A percentile compares a stretch with the other conserved stretches of the same genome.
phyloP scores from a whole-genome alignment of 2,888 invertebrate species.

The Pharmacophagus antenor region DNA sequence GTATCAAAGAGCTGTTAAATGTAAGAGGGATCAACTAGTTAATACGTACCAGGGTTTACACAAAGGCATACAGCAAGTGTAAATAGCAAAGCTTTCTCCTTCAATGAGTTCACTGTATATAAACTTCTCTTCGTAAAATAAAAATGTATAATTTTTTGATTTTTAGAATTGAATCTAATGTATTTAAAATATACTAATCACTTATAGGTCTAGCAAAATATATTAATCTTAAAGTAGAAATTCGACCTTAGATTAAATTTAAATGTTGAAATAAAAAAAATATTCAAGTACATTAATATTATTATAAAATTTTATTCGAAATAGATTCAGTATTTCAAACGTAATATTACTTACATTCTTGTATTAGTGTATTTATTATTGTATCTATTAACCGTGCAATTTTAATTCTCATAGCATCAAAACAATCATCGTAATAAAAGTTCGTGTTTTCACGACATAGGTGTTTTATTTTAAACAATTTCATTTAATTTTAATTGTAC shows the following conservation, averaged over 20 bases:
- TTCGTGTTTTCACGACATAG: constrained; percentile 27
- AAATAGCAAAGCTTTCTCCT: constrained; percentile 49
- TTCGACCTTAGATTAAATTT: constrained; percentile 8
- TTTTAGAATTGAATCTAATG: not conserved
- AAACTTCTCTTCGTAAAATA: constrained; percentile 24
- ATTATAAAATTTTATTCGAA: constrained; percentile 37
- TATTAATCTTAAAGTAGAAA: constrained; percentile 30
- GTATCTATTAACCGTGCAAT: constrained; percentile 42
- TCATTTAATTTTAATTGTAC: too few relatives aligned
- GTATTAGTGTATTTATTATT: constrained; percentile 34
- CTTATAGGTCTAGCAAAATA: constrained; percentile 21
- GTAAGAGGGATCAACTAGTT: constrained; percentile 78
- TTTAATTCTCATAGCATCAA: constrained; percentile 43
- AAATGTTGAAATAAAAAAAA: constrained; percentile 8
- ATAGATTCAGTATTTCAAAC: constrained; percentile 36
- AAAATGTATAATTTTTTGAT: not conserved
- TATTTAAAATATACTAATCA: constrained; percentile 8
- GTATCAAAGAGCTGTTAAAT: constrained; percentile 65
- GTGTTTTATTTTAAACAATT: constrained; percentile 33
- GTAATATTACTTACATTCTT: constrained; percentile 4
- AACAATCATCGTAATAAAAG: constrained; percentile 38
- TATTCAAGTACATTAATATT: constrained; percentile 29
- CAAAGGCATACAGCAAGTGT: constrained; percentile 52
- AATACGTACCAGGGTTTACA: constrained; percentile 60
- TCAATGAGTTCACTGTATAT: constrained; percentile 43